phyloP scores from a whole-genome alignment of 2,113 vertebrate genomes.

The Peucedramus taeniatus region DNA sequence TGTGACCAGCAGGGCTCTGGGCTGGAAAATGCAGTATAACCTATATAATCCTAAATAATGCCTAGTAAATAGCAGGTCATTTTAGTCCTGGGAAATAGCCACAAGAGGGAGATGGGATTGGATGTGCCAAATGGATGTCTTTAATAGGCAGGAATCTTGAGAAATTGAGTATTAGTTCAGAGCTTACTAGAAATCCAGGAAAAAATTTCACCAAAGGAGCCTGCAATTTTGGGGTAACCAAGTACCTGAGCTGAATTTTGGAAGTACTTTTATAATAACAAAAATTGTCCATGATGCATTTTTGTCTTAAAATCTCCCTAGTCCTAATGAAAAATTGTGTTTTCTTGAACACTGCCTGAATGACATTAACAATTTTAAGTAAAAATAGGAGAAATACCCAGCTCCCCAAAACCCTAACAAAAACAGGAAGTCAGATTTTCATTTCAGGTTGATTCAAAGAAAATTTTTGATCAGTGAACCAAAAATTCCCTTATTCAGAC shows the following conservation, averaged over 20 bases:
- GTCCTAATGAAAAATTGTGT: not conserved
- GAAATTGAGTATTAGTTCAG: not conserved
- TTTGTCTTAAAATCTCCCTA: not conserved
- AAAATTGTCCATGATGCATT: not conserved
- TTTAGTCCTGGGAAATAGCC: conserved; percentile 29
- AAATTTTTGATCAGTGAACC: conserved; percentile 10
- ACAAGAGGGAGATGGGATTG: conserved; percentile 59
- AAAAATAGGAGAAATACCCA: fast-evolving
- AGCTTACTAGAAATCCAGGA: not conserved
- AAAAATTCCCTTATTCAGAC: not conserved
- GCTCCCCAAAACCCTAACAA: not conserved
- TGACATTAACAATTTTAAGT: not conserved
- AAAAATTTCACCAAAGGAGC: not conserved
- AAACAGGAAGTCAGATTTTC: not conserved
- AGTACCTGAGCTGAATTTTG: not conserved
- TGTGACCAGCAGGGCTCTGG: not conserved
- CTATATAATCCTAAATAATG: not conserved
- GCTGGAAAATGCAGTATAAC: not conserved
- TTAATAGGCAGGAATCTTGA: not conserved
- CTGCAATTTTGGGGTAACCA: not conserved
- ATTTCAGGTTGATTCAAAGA: not conserved
- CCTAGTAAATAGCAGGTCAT: not conserved
- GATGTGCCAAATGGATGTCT: not conserved
- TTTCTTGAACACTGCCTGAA: not conserved
- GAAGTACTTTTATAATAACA: not conserved